phyloP scores from a whole-genome alignment of 2,797 vertebrate genomes.

The Darevskia mixta region DNA sequence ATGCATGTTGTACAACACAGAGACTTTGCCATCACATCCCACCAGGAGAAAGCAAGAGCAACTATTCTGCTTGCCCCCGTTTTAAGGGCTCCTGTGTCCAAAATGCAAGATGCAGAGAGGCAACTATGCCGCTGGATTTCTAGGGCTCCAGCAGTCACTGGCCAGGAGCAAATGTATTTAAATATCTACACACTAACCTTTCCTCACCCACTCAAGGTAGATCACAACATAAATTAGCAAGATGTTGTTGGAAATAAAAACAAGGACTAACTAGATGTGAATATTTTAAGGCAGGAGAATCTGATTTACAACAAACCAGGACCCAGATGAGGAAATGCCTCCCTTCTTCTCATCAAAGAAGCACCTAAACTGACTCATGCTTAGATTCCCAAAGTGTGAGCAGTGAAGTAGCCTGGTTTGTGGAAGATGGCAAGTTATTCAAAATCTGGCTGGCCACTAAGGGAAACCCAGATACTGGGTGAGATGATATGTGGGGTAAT shows the following conservation, averaged over 20 bases:
- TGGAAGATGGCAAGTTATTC: not conserved
- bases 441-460: not conserved
- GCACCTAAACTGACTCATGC: not conserved
- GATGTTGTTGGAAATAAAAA: not conserved
- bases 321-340: not conserved
- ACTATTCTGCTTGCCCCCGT: too few relatives aligned
- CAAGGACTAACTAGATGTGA: not conserved
- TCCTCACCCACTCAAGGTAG: not conserved
- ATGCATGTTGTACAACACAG: too few relatives aligned
- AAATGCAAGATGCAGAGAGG: not conserved
- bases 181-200: not conserved
- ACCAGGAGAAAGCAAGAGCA: too few relatives aligned
- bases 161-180: not conserved
- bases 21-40: too few relatives aligned
- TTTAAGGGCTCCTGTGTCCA: too few relatives aligned
- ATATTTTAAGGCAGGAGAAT: not conserved
- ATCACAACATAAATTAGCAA: not conserved
- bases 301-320: not conserved
- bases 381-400: not conserved
- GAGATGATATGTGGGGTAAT: not conserved
- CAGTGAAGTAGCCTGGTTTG: not conserved
- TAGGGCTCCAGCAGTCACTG: not conserved
- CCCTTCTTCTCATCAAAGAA: too few relatives aligned
- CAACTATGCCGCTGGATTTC: not conserved
- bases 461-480: not conserved